phyloP scores from a whole-genome alignment of 2,888 invertebrate genomes.

The Synergus umbraculus region DNA sequence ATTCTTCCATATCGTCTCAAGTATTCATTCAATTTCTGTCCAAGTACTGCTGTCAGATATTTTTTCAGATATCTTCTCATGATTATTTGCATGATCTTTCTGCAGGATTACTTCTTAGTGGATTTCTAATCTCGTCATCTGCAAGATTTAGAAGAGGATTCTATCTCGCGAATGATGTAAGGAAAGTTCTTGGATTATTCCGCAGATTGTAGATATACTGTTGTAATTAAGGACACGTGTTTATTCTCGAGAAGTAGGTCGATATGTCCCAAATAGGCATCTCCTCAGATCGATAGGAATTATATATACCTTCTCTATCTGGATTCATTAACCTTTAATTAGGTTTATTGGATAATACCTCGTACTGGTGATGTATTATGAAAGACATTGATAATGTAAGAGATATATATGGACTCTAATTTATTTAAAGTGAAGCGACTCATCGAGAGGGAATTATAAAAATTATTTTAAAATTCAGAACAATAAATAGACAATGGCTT shows the following conservation, averaged over 20 bases:
- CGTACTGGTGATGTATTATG: conserved; percentile 8
- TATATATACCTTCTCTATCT: conserved; percentile 10
- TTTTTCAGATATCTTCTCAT: background rate
- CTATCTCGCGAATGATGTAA: background rate
- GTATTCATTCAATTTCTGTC: conserved; percentile 45
- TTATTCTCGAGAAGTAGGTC: conserved; percentile 30
- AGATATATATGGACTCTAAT: background rate
- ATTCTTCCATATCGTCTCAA: conserved; percentile 32
- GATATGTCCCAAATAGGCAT: background rate
- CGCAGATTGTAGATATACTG: background rate
- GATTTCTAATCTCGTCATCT: conserved; percentile 12
- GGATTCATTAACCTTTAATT: conserved; percentile 14
- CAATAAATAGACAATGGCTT: too few species aligned
- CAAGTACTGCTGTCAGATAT: background rate
- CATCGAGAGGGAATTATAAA: background rate
- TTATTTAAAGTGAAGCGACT: background rate
- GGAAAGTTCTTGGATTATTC: background rate
- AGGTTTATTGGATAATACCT: background rate
- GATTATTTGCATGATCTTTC: conserved; percentile 1
- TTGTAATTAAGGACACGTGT: conserved; percentile 26
- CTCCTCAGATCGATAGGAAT: conserved; percentile 8
- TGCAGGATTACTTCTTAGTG: background rate
- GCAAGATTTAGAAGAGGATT: background rate
- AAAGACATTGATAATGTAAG: background rate
- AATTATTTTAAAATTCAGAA: too few species aligned